These are phyloP conservation scores for Fistularia commersonii DNA, from an alignment of 2,797 vertebrate genomes.

Conservation along the genomic window DNA sequence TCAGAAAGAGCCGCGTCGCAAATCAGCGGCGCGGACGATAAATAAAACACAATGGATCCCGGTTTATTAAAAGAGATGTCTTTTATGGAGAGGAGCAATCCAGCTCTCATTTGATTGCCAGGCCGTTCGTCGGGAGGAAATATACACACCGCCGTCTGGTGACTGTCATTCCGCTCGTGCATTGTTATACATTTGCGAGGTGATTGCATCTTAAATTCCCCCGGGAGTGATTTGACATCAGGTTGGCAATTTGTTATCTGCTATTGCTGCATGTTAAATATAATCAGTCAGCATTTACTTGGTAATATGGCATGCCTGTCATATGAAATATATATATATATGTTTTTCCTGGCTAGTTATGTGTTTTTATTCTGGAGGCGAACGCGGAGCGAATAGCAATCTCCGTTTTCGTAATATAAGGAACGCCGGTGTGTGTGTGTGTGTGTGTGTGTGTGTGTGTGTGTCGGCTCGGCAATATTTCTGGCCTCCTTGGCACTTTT, in stretches of 20 bases:
- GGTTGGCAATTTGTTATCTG: slow-evolving; percentile 63
- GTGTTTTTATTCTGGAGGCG: slow-evolving; percentile 32
- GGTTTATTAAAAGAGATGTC: slow-evolving; percentile 10
- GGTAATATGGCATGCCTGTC: slow-evolving; percentile 56
- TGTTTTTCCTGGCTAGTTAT: slow-evolving; percentile 17
- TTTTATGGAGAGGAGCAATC: background rate
- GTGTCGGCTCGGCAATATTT: slow-evolving; percentile 30
- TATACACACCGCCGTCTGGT: slow-evolving; percentile 13
- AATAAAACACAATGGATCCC: background rate
- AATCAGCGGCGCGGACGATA: background rate
- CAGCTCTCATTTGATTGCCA: slow-evolving; percentile 18
- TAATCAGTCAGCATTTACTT: slow-evolving; percentile 69
- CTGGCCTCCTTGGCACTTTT: slow-evolving; percentile 33
- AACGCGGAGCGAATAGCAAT: slow-evolving; percentile 54
- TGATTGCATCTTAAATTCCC: slow-evolving; percentile 57
- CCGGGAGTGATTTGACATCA: slow-evolving; percentile 54
- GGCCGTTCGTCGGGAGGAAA: slow-evolving; percentile 11
- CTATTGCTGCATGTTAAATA: slow-evolving; percentile 62
- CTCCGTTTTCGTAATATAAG: slow-evolving; percentile 48
- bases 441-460: slow-evolving; percentile 53
- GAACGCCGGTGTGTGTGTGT: slow-evolving; percentile 48
- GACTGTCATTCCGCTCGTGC: slow-evolving; percentile 25
- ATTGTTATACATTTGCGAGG: slow-evolving; percentile 27
- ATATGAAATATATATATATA: slow-evolving; percentile 31
- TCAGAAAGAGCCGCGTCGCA: background rate